These are phyloP conservation scores for Intellagama lesueurii DNA, from an alignment of 2,797 vertebrate species.

Conservation along the genomic window DNA sequence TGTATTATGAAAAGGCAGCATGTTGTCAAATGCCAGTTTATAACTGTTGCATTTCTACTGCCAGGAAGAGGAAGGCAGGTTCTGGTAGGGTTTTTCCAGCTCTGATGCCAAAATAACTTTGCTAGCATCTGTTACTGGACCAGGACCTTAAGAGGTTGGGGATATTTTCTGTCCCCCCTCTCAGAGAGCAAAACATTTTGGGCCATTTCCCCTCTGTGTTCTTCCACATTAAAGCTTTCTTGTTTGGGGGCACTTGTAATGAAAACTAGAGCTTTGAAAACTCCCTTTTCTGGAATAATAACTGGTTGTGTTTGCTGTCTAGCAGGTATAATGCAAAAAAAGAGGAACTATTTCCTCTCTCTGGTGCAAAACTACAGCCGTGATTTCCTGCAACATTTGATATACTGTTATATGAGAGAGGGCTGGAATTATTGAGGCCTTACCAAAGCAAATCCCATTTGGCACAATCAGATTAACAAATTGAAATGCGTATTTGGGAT, in stretches of 20 bases:
- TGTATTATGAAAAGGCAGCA: too few relatives aligned
- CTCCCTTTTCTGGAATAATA: neutral
- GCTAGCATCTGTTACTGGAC: neutral
- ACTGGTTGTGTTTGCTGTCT: too few relatives aligned
- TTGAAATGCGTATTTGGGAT: neutral
- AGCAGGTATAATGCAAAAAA: too few relatives aligned
- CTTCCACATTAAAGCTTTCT: neutral
- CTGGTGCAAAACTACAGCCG: neutral
- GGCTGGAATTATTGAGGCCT: neutral
- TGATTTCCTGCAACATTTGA: neutral
- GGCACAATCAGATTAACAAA: neutral
- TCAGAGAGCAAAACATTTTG: neutral
- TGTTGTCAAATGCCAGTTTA: too few relatives aligned
- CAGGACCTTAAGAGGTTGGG: neutral
- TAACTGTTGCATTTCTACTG: neutral
- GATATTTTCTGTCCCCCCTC: neutral
- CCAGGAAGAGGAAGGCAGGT: neutral
- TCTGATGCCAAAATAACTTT: neutral
- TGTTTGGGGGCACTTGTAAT: neutral
- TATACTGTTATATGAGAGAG: neutral
- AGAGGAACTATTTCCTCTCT: too few relatives aligned
- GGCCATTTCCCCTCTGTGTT: neutral
- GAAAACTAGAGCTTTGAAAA: neutral
- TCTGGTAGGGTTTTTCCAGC: neutral
- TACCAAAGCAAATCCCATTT: neutral